Base-by-base conservation (phyloP, 2,113 vertebrate genomes). In the Callochromis pleurospilus region DNA sequence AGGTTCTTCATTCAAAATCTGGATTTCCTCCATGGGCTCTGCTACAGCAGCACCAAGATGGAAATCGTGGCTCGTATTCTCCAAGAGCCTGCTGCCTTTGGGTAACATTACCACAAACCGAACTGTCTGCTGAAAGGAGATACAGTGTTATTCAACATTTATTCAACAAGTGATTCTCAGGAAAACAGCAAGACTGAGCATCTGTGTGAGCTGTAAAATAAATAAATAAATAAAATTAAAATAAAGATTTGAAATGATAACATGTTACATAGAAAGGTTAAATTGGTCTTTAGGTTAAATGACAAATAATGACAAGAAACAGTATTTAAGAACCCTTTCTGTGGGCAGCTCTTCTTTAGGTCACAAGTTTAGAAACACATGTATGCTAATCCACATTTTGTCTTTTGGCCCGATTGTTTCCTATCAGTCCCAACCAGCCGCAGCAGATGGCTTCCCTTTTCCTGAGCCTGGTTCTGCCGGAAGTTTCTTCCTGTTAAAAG, bases 41-140 rank as follows among this genome's bases (percentile, higher is more conserved):
- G 97, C 88, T 97, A 96, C 90, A 92, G 83, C 79, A 53, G 58
- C 36, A 91, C 45, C 79, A 97, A 97, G 87, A 94, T 93, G 82
- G 86, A 89, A 68, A 75, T 95, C 0, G 88, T 97, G 80, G 96
- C 95, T 15, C 29, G 38, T 5, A 96, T 97, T 60, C 93, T 97
- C n/a, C 92, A 93, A 54, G 96, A 97, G 47, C 40, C 89, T 6
- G 73, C 45, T 6, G 86, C 77, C 17, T 97, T 97, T 54, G 97
- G 97, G 96, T 96, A 95, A 79, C 1, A 3, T 24, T 31, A 31
- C 19, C 55, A 62, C 5, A 40, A 54, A 45, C 21, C 1, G 1
- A 36, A 12, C 62, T 70, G 2, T 19, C 31, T n/a, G 4, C 51
- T 45, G 73, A 15, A 26, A 58, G 26, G 54, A 58, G 54, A 81